phyloP scores from a whole-genome alignment of 2,888 invertebrate genomes.

The Eilema depressum region DNA sequence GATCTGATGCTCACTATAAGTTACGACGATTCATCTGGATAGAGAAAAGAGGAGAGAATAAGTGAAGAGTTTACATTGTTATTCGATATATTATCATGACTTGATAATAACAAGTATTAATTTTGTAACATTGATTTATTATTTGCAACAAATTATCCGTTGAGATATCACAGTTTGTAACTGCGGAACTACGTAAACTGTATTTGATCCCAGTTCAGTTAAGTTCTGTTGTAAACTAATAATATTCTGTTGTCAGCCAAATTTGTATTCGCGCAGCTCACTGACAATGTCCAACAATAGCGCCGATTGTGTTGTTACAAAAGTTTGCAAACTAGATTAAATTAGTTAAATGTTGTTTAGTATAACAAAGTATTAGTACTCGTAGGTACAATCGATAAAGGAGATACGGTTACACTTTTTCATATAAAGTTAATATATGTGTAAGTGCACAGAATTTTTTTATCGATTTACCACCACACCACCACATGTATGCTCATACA shows the following conservation, averaged over 20 bases:
- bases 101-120: no score
- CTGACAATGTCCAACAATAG: conserved; percentile 32
- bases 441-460: no score
- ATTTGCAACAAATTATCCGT: background rate
- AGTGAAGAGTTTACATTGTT: no score
- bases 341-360: background rate
- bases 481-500: no score
- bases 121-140: background rate
- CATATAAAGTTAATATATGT: no score
- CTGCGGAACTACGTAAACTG: background rate
- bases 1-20: no score
- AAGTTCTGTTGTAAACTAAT: conserved; percentile 24
- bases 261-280: conserved; percentile 38
- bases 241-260: conserved; percentile 29
- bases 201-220: background rate
- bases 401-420: no score
- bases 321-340: background rate
- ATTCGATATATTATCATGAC: no score
- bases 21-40: no score
- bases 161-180: background rate
- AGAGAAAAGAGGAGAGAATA: no score
- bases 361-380: background rate
- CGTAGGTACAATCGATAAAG: no score
- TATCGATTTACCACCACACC: no score
- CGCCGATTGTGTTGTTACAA: conserved; percentile 3